Evolutionary conservation across 2,888 invertebrate genomes (phyloP), one percentile per base, ranked within the genome.

Genomic region (Trichogramma dendrolimi): DNA sequence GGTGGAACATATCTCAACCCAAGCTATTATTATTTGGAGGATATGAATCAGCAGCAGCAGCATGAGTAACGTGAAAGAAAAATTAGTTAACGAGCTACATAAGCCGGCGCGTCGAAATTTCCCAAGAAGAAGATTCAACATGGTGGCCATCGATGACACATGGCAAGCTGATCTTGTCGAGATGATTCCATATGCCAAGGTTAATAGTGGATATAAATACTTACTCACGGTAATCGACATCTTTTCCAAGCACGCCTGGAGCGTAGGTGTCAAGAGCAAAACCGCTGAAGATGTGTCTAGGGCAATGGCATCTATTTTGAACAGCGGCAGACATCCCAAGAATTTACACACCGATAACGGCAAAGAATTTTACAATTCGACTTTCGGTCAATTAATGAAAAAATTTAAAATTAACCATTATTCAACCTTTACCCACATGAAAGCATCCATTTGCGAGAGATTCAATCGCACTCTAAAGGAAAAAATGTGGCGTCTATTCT

Each of bases 221-320:
- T 66, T 78, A 53, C 66, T 79, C 57, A 71, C 71, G 11, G 70
- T 76, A 6, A 79, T 77, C 53, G 63, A 67, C 39, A 48, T 59
- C 6, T 63, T 77, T 68, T 76, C 75, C 4, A 79, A 79, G 70
- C 79, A 68, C 69, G 70, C 73, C 4, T 79, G 76, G 75, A 72
- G 71, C 42, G 58, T 68, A 42, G 74, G 77, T 1, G 47, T 78
- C 8, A 77, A 76, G 69, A 64, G 6, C 78, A 78, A 70, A n/a
- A 69, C 62, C 47, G 73, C 62, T 11, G 51, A 58, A 41, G 70
- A 73, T 58, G 71, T 75, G n/a, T 60, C 68, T n/a, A 50, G 57
- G 6, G 70, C 71, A 6, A 69, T 67, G 67, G 53, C 55, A 8
- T 63, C 57, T n/a, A 48, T 67, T n/a, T 39, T 67, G 6, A 41